Percentiles rank a stretch among this genome's conserved stretches.
These are phyloP conservation scores for Rhynchomys soricoides DNA, from an alignment of 2,113 vertebrate genomes.

Conservation along the genomic window DNA sequence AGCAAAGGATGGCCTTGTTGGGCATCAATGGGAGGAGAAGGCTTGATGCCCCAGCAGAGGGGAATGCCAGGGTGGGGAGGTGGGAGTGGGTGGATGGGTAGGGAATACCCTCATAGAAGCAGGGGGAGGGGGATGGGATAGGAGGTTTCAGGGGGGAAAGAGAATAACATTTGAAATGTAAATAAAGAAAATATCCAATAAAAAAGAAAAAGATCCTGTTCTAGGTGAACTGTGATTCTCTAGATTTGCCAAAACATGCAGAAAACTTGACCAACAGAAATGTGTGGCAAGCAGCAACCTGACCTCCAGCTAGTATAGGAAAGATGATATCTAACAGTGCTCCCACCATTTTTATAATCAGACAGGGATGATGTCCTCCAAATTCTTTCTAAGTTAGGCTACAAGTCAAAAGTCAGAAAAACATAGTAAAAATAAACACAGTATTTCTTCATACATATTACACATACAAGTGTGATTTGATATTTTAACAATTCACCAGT, in stretches of 20 bases:
- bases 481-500: neutral
- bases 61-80: no score
- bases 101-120: no score
- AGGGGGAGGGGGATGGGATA: no score
- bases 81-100: no score
- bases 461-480: neutral
- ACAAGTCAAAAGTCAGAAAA: constrained; percentile 9
- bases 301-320: neutral
- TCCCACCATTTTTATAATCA: neutral
- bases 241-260: neutral
- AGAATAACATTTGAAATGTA: no score
- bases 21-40: no score
- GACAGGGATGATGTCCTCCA: neutral
- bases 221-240: neutral
- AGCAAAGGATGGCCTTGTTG: no score
- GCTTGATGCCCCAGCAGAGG: no score
- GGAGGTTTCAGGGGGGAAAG: no score
- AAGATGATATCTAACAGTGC: neutral
- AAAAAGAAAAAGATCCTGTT: no score
- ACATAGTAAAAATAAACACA: constrained; percentile 2
- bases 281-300: neutral
- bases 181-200: no score
- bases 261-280: neutral
- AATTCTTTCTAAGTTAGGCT: neutral
- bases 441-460: neutral